Evolutionary conservation across 92 coral and sea anemone genomes (phyloP).

Genomic region (Hydrozoanthus gracilis): DNA sequence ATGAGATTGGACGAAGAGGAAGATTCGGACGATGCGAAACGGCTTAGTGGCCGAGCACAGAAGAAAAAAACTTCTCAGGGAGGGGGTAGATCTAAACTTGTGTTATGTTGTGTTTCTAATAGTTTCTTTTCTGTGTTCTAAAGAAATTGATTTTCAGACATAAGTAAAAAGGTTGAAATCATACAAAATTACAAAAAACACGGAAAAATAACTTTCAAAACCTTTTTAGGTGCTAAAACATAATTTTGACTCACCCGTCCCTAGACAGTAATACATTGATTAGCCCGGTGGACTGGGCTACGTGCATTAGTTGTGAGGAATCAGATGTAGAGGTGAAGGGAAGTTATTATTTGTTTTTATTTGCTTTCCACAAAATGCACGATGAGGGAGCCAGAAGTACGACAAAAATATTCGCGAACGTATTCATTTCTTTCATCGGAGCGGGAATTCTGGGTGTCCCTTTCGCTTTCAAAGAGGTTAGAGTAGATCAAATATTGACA

Average conservation of each 20-base stretch:
- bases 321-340: background rate
- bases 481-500: constrained; percentile 6
- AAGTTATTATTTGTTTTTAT: background rate
- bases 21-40: background rate
- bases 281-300: constrained; percentile 6
- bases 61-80: background rate
- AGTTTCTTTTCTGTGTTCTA: background rate
- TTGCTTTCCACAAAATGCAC: constrained; percentile 46
- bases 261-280: background rate
- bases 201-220: background rate
- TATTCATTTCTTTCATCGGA: constrained; percentile 97
- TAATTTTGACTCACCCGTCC: background rate
- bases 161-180: background rate
- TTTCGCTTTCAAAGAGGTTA: constrained; percentile 95
- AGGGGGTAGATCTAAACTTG: background rate
- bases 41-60: constrained; percentile 34
- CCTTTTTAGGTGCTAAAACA: background rate
- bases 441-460: constrained; percentile 99
- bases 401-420: constrained; percentile 94
- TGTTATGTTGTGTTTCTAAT: background rate
- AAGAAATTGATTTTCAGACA: background rate
- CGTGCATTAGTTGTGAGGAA: background rate
- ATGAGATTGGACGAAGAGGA: constrained; percentile 39
- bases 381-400: constrained; percentile 95
- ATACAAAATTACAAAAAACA: background rate